Evolutionary conservation across 2,797 vertebrate species (phyloP), one percentile per base, ranked within the genome.

Genomic region (Peromyscus melanophrys): DNA sequence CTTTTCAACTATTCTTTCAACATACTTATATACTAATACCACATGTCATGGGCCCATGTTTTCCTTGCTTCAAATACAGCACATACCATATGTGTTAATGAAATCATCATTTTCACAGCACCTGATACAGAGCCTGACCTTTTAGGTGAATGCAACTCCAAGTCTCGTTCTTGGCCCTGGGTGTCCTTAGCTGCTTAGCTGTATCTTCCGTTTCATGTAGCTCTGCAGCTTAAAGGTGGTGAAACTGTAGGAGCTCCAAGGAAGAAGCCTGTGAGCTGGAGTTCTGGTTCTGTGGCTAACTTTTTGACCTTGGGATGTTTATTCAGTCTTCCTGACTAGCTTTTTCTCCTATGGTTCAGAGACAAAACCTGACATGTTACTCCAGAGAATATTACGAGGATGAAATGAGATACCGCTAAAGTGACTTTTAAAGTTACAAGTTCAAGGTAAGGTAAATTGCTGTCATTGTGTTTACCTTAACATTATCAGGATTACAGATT

Each of bases 381-480:
- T 85, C 77, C 67, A 90, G 77, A 69, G 86, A 19, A 21, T 96
- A 57, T 63, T 57, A 31, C 49, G 67, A 76, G 23, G 76, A 77
- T 73, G 29, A 67, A 89, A 82, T 81, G 27, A 93, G 69, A 46
- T 76, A 89, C 49, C 83, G 34, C 89, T 37, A 73, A 94, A 93
- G 49, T 96, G 88, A 96, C 46, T 83, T 95, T 75, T 83, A 46
- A 93, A 49, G 14, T 73, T 87, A 1, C 4, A 77, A 93, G 25
- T 73, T 93, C 49, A 89, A 40, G 57, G 27, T 52, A 89, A 52
- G 82, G 6, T 83, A 63, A 90, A 65, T 95, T 92, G 67, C 65
- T 69, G 27, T 59, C 43, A 76, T 16, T 85, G 17, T 95, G 43
- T 82, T 93, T 96, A 73, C 14, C 34, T 92, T 81, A 82, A 14